Conservation (phyloP, 2,113 vertebrate species). For the Tricholaema leucomelas region DNA sequence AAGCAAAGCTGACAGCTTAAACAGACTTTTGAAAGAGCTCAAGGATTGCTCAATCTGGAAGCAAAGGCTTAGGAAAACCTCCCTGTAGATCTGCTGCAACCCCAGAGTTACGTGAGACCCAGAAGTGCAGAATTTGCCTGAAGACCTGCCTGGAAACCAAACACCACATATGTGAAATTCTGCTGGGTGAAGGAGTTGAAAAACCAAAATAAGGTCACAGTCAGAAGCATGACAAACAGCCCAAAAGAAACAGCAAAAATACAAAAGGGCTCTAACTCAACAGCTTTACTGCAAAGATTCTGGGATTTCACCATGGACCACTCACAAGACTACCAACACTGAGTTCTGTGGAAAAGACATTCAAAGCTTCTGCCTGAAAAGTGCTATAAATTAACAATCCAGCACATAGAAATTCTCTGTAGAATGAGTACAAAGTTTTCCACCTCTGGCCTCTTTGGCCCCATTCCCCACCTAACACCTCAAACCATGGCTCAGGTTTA, state of each 20-base stretch:
- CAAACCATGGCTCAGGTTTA: neutral
- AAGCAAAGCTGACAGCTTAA: slow-evolving; percentile 55
- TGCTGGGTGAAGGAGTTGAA: neutral
- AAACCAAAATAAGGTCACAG: neutral
- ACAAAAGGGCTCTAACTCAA: neutral
- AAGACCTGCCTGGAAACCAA: slow-evolving; percentile 30
- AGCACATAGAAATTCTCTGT: neutral
- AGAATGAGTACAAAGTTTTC: neutral
- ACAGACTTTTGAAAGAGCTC: slow-evolving; percentile 39
- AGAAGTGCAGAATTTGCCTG: slow-evolving; percentile 19
- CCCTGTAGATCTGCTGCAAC: neutral
- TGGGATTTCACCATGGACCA: neutral
- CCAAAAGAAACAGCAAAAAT: neutral
- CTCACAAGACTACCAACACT: neutral
- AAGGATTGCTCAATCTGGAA: slow-evolving; percentile 53
- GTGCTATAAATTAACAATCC: neutral
- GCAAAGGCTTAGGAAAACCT: slow-evolving; percentile 44
- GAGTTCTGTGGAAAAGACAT: neutral
- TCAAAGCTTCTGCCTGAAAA: neutral
- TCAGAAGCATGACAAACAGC: neutral
- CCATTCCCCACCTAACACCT: rapidly evolving
- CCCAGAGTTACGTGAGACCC: neutral
- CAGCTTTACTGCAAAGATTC: neutral
- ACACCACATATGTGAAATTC: slow-evolving; percentile 4
- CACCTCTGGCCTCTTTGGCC: neutral